These are phyloP conservation scores for Smittia aterrima DNA, from an alignment of 2,888 invertebrate species.

Conservation along the genomic window DNA sequence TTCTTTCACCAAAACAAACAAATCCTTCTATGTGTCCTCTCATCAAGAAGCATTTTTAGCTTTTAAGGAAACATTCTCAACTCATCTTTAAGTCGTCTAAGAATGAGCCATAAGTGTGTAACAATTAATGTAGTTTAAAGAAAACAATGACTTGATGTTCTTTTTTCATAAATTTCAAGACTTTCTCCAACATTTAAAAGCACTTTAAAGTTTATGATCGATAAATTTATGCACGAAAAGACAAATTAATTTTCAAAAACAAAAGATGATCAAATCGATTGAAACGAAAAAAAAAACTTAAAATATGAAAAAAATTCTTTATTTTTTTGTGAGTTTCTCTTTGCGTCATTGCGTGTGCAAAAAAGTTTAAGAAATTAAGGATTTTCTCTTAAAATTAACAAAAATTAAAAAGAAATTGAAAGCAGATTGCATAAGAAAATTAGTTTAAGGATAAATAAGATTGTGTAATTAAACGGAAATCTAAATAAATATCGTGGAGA, in stretches of 20 bases:
- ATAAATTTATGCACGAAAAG: neutral
- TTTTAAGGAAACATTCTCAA: neutral
- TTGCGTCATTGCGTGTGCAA: slow-evolving; percentile 8
- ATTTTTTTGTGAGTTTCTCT: neutral
- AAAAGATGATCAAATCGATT: no score
- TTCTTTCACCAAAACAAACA: neutral
- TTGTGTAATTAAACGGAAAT: neutral
- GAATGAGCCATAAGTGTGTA: neutral
- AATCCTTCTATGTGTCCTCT: neutral
- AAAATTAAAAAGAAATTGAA: neutral
- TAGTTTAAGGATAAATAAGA: neutral
- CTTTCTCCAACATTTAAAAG: neutral
- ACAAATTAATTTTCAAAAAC: neutral
- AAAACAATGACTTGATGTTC: neutral
- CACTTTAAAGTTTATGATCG: neutral
- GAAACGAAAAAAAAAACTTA: neutral
- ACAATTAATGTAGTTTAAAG: neutral
- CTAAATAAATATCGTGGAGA: slow-evolving; percentile 2
- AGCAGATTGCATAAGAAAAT: neutral
- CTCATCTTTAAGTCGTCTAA: neutral
- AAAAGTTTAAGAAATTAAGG: neutral
- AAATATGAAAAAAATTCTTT: neutral
- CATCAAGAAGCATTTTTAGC: neutral
- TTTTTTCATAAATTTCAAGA: neutral
- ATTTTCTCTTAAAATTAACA: neutral